Percentiles rank a stretch among this genome's conserved stretches.
Evolutionary conservation across 2,888 invertebrate genomes (phyloP).

Genomic region (Polyommatus iphigenia): DNA sequence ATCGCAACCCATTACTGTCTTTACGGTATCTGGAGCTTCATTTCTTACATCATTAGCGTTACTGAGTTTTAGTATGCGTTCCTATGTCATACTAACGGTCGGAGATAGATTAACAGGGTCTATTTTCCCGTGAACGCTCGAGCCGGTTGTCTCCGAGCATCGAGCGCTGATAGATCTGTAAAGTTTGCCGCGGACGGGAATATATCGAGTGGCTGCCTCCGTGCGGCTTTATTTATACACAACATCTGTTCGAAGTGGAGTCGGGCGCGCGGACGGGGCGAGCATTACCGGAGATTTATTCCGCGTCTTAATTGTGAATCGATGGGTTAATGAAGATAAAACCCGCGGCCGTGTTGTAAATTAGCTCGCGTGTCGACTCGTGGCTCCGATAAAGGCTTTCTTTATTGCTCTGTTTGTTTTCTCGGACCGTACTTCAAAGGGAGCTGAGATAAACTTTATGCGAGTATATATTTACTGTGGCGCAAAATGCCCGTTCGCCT

Average conservation of each 20-base stretch:
- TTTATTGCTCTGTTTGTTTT: slow-evolving; percentile 80
- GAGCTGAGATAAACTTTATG: slow-evolving; percentile 75
- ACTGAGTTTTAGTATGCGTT: background rate
- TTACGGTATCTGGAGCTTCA: slow-evolving; percentile 17
- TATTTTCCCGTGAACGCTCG: slow-evolving; percentile 50
- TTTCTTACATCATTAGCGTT: background rate
- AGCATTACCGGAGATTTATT: slow-evolving; percentile 79
- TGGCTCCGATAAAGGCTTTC: slow-evolving; percentile 78
- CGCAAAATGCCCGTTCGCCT: slow-evolving; percentile 50
- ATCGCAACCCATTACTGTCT: slow-evolving; percentile 42
- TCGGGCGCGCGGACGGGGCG: slow-evolving; percentile 75
- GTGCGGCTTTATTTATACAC: slow-evolving; percentile 80
- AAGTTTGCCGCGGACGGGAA: slow-evolving; percentile 80
- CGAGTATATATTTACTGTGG: slow-evolving; percentile 70
- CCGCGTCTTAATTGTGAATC: slow-evolving; percentile 81
- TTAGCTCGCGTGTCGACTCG: slow-evolving; percentile 80
- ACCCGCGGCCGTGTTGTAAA: slow-evolving; percentile 79
- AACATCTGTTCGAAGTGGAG: slow-evolving; percentile 80
- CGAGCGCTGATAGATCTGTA: slow-evolving; percentile 75
- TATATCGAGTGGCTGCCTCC: slow-evolving; percentile 80
- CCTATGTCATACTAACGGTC: background rate
- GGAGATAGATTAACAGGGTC: slow-evolving; percentile 51
- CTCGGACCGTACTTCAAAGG: slow-evolving; percentile 77
- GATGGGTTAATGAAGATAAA: slow-evolving; percentile 81
- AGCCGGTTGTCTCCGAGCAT: slow-evolving; percentile 58